These are phyloP conservation scores for Oplegnathus fasciatus DNA, from an alignment of 2,113 vertebrate species.

Conservation along the genomic window DNA sequence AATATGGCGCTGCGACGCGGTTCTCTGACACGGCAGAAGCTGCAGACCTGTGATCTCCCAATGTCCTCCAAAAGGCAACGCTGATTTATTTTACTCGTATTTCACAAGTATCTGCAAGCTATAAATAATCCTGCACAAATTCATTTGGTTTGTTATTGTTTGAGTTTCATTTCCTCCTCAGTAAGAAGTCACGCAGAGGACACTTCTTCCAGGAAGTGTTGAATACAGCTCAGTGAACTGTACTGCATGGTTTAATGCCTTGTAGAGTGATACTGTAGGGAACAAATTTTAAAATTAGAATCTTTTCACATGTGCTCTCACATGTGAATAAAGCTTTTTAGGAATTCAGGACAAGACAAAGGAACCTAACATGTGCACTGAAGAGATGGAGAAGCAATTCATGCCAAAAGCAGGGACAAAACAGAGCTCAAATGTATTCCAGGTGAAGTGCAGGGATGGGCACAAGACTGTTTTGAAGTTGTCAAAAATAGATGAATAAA, in stretches of 20 bases:
- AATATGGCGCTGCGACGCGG: background rate
- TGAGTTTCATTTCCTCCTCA: constrained; percentile 59
- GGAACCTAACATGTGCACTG: constrained; percentile 10
- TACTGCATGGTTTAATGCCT: constrained; percentile 48
- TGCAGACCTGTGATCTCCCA: constrained; percentile 20
- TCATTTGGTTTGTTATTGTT: constrained; percentile 67
- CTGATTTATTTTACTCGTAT: constrained; percentile 50
- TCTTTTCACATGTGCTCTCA: constrained; percentile 27
- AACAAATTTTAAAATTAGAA: constrained; percentile 58
- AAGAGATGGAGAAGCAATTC: background rate
- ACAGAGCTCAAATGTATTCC: background rate
- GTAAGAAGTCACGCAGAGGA: constrained; percentile 70
- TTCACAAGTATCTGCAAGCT: constrained; percentile 52
- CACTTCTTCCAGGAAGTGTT: constrained; percentile 61
- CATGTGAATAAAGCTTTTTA: constrained; percentile 43
- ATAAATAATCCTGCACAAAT: constrained; percentile 58
- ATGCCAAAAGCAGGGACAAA: constrained; percentile 2
- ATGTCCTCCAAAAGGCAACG: constrained; percentile 31
- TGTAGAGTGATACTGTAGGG: constrained; percentile 51
- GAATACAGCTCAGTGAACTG: constrained; percentile 61
- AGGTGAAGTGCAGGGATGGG: background rate
- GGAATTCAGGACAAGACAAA: constrained; percentile 34
- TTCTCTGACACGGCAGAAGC: constrained; percentile 35
- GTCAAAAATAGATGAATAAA: background rate
- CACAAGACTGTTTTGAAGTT: background rate